Base-by-base conservation (phyloP, 2,113 vertebrate genomes). In the Pseudolaguvia tuberculata region DNA sequence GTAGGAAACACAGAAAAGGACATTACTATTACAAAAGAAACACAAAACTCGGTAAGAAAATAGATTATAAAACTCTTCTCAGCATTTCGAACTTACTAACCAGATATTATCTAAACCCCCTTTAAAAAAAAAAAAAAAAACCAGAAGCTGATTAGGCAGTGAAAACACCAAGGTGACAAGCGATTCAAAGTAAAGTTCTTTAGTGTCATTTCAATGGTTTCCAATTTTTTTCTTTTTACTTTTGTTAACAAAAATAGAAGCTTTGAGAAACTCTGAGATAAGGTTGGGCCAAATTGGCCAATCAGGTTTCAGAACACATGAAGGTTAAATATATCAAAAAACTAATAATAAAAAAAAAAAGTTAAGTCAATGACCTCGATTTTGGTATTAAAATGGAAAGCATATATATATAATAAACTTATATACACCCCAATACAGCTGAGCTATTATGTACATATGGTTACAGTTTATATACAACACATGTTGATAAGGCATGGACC, bases 171-270 rank as follows among this genome's bases (percentile, higher is more conserved):
- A 91, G 89, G 88, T 91, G 89, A 85, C 89, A 86, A 87, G 87
- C 85, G 84, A 84, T 87, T 86, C 80, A 83, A 88, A 84, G 83
- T 87, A 73, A 85, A 57, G 73, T 81, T 88, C 82, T 86, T 80
- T 80, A 84, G 85, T 87, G 85, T 89, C 84, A 85, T 87, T 88
- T 88, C 84, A 83, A 50, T 50, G 21, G 76, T 75, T 78, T 78
- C 72, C 13, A 83, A 85, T 29, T 72, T 82, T 79, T 57, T 84
- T 83, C 4, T 65, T 51, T 69, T 79, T 80, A 53, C 52, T 88
- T 91, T 91, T 89, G 82, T 87, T 90, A 91, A 91, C 89, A 92
- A 92, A 91, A 91, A 91, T 90, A 92, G 82, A 91, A 89, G 84
- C 86, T 91, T 90, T 88, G 81, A 88, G 83, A 89, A 81, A 85